Percentiles rank a stretch among this genome's conserved stretches.
These are phyloP conservation scores for Parauchenoglanis punctatus DNA, from an alignment of 2,797 vertebrate genomes.

Conservation along the genomic window DNA sequence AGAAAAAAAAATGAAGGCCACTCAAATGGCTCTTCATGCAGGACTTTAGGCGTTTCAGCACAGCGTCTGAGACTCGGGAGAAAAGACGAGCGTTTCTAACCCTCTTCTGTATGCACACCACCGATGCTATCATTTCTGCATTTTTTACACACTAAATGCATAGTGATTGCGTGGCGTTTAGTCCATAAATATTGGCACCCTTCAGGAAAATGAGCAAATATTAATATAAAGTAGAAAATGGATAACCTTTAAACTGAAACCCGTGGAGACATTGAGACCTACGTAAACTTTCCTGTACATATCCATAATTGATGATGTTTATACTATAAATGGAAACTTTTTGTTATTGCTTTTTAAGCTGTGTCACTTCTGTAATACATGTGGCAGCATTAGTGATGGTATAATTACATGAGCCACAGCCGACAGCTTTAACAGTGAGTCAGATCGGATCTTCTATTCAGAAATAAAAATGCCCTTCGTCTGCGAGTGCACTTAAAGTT, in stretches of 20 bases:
- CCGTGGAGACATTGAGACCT: not conserved
- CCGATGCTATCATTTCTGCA: not conserved
- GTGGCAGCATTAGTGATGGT: not conserved
- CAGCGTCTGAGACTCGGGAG: not conserved
- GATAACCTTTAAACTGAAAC: not conserved
- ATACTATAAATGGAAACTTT: not conserved
- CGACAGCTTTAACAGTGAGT: not conserved
- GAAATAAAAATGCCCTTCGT: constrained; percentile 4
- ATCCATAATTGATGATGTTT: too few species aligned
- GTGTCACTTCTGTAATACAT: not conserved
- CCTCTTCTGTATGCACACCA: not conserved
- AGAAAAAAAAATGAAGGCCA: not conserved
- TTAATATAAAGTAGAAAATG: not conserved
- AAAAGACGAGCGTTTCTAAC: not conserved
- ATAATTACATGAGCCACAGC: not conserved
- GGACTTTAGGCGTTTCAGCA: not conserved
- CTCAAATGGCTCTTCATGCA: not conserved
- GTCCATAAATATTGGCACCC: not conserved
- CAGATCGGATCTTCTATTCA: constrained; percentile 11
- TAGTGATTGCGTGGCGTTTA: not conserved
- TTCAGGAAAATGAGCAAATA: not conserved
- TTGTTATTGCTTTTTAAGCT: not conserved
- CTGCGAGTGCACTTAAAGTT: not conserved
- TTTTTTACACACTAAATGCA: not conserved
- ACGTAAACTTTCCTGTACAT: not conserved